Evolutionary conservation across 2,888 invertebrate species (phyloP).

Genomic region (Tuberolachnus salignus): DNA sequence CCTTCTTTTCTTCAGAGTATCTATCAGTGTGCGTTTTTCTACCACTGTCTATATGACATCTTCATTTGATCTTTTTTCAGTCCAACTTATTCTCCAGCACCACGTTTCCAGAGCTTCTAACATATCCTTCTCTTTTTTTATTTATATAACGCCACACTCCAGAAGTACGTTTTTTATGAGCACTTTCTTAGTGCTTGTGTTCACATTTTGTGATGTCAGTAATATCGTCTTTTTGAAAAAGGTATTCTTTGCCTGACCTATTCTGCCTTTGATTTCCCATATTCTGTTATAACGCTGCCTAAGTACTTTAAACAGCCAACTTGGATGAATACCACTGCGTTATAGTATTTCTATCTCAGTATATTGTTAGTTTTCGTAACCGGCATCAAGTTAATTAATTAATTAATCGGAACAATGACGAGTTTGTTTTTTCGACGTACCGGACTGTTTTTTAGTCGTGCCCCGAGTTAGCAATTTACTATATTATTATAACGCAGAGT

Average conservation of each 20-base stretch:
- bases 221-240: not conserved
- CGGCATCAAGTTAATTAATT: too few relatives aligned
- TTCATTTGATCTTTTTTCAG: not conserved
- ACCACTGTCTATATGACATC: not conserved
- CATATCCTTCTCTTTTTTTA: not conserved
- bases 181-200: too few relatives aligned
- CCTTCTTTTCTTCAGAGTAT: conserved; percentile 11
- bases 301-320: not conserved
- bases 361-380: too few relatives aligned
- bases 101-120: not conserved
- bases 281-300: not conserved
- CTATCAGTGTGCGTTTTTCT: not conserved
- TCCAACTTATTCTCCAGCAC: not conserved
- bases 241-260: not conserved
- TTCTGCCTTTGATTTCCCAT: not conserved
- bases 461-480: too few relatives aligned
- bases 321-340: too few relatives aligned
- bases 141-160: not conserved
- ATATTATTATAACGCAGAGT: too few relatives aligned
- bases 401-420: too few relatives aligned
- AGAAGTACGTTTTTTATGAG: not conserved
- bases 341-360: too few relatives aligned
- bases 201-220: too few relatives aligned
- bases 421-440: too few relatives aligned
- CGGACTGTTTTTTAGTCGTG: too few relatives aligned